phyloP scores from a whole-genome alignment of 1,140 invertebrate genomes.

The Drosophila punjabiensis region DNA sequence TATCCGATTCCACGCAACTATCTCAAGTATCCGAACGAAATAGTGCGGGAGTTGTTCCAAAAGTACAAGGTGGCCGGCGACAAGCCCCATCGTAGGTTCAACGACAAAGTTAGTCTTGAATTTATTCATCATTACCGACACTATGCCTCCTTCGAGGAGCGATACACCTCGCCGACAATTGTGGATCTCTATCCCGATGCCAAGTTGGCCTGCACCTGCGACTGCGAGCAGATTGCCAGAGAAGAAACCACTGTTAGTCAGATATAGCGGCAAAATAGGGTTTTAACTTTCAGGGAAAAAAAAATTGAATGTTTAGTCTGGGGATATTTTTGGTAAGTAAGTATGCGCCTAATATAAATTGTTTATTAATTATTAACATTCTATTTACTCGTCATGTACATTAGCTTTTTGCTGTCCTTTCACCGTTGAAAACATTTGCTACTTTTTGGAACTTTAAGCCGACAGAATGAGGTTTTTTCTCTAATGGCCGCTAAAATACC shows the following conservation, averaged over 20 bases:
- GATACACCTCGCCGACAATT: constrained; percentile 24
- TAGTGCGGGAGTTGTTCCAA: constrained; percentile 65
- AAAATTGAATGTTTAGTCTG: neutral
- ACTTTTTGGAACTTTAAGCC: constrained; percentile 74
- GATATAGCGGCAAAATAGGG: constrained; percentile 8
- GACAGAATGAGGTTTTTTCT: constrained; percentile 51
- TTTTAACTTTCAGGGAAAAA: neutral
- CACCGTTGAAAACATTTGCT: constrained; percentile 21
- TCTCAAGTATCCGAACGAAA: constrained; percentile 71
- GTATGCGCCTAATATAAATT: constrained; percentile 34
- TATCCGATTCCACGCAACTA: constrained; percentile 65
- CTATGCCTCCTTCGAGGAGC: constrained; percentile 61
- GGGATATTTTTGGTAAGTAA: neutral
- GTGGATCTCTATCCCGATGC: constrained; percentile 48
- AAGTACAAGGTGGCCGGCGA: constrained; percentile 44
- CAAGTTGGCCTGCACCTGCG: constrained; percentile 53
- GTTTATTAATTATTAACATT: constrained; percentile 49
- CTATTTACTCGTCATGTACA: constrained; percentile 31
- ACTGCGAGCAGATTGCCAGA: constrained; percentile 33
- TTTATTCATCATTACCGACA: constrained; percentile 52
- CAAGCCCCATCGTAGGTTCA: constrained; percentile 56
- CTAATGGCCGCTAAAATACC: constrained; percentile 75
- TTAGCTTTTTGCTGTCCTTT: constrained; percentile 9
- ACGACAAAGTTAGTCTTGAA: constrained; percentile 56
- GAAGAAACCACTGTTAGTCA: constrained; percentile 32